Conservation (phyloP, 2,113 vertebrate species). For the Heterotilapia buettikoferi region DNA sequence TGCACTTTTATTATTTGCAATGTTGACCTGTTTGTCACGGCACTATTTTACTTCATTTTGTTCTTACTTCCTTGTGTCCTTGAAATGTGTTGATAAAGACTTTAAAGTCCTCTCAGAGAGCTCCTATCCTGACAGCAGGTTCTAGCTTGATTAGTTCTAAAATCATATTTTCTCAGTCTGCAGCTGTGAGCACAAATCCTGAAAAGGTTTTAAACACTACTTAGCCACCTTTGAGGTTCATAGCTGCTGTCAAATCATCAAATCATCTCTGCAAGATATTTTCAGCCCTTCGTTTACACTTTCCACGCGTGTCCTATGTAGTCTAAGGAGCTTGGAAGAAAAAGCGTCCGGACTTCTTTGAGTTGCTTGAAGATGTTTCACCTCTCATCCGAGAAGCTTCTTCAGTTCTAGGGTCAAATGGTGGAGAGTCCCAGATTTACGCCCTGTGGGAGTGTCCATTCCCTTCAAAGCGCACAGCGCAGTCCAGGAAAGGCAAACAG, state of each 20-base stretch:
- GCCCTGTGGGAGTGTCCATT: fast-evolving
- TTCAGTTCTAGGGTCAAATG: not conserved
- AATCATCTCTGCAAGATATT: not conserved
- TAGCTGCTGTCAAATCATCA: not conserved
- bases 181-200: not conserved
- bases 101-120: not conserved
- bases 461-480: fast-evolving
- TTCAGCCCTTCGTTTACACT: not conserved
- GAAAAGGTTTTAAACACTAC: not conserved
- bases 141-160: not conserved
- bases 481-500: not conserved
- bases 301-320: not conserved
- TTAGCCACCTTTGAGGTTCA: not conserved
- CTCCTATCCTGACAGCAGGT: not conserved
- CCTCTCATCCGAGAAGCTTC: not conserved
- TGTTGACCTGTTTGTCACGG: not conserved
- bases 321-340: fast-evolving
- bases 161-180: not conserved
- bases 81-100: not conserved
- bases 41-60: not conserved
- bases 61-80: not conserved
- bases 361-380: not conserved
- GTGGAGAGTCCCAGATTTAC: not conserved
- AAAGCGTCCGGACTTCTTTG: not conserved
- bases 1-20: not conserved